A percentile compares a stretch with the other conserved stretches of the same genome.
Evolutionary conservation across 1,140 invertebrate genomes (phyloP).

Genomic region (Periplaneta americana): DNA sequence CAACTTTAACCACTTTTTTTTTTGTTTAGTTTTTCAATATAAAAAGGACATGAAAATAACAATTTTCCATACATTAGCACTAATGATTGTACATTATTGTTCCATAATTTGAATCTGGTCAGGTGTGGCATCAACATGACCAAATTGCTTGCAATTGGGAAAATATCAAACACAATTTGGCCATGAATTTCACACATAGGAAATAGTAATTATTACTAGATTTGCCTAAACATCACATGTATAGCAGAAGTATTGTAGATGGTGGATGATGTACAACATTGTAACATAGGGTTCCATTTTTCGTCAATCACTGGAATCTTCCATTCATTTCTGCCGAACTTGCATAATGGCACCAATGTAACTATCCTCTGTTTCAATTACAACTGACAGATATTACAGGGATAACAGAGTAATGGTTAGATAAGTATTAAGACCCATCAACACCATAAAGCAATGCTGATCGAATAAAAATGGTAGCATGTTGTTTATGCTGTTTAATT

Average conservation of each 20-base stretch:
- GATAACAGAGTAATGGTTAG: neutral
- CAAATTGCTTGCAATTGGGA: neutral
- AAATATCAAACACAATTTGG: neutral
- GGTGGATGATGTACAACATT: neutral
- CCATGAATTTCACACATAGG: neutral
- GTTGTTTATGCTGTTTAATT: neutral
- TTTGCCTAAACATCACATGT: neutral
- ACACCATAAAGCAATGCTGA: neutral
- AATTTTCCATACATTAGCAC: slow-evolving; percentile 12
- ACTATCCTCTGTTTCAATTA: neutral
- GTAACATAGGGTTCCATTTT: neutral
- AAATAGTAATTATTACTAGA: neutral
- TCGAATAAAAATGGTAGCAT: neutral
- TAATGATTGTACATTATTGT: slow-evolving; percentile 19
- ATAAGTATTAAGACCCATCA: neutral
- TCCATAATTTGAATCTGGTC: slow-evolving; percentile 11
- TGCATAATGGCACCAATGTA: neutral
- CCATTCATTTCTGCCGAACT: neutral
- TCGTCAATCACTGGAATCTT: neutral
- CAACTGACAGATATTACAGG: neutral
- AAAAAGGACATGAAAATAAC: slow-evolving; percentile 18
- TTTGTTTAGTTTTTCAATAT: neutral
- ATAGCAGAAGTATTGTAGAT: neutral
- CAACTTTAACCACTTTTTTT: slow-evolving; percentile 6
- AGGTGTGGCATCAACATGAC: slow-evolving; percentile 4